Base-by-base conservation (phyloP, 2,888 invertebrate genomes). In the Itoplectis maculator region DNA sequence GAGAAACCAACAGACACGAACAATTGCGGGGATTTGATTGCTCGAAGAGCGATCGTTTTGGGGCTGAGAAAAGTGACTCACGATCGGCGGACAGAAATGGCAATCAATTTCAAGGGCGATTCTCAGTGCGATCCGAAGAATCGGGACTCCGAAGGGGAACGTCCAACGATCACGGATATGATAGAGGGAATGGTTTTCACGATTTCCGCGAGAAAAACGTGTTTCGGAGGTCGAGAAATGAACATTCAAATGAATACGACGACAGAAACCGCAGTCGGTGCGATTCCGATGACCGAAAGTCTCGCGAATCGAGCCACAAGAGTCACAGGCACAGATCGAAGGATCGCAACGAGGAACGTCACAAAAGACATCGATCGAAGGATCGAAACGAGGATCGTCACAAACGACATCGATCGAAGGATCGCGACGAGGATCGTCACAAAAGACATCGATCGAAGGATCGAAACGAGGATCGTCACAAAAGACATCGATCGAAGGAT, bases 301-400 rank as follows among this genome's bases (percentile, higher is more conserved):
- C 40, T 20, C 73, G 56, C 20, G 82, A 65, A 40, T 86, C 86
- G 37, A 66, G 63, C 9, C 82, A 84, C 65, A 82, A 78, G 9
- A 65, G 45, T 20, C 77, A 78, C 15, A 51, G 63, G 42, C 73
- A 81, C 11, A 66, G 73, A 72, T 84, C 86, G 4, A 84, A 42
- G 40, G 76, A 65, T 79, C 75, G 40, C 13, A 70, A 18, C 61
- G 74, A 51, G 47, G 51, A 69, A 37, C 42, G 45, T n/a, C 66
- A 47, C n/a, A 76, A 76, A n/a, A 40, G 56, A 13, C 18, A 18
- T 13, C 59, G 35, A 76, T n/a, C n/a, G n/a, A n/a, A n/a, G n/a
- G n/a, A n/a, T n/a, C n/a, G n/a, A n/a, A n/a, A n/a, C n/a, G n/a
- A n/a, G n/a, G n/a, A n/a, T n/a, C n/a, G 45, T 20, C 77, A 78